Evolutionary conservation across 2,797 vertebrate genomes (phyloP).

Genomic region (Harpagifer antarcticus): DNA sequence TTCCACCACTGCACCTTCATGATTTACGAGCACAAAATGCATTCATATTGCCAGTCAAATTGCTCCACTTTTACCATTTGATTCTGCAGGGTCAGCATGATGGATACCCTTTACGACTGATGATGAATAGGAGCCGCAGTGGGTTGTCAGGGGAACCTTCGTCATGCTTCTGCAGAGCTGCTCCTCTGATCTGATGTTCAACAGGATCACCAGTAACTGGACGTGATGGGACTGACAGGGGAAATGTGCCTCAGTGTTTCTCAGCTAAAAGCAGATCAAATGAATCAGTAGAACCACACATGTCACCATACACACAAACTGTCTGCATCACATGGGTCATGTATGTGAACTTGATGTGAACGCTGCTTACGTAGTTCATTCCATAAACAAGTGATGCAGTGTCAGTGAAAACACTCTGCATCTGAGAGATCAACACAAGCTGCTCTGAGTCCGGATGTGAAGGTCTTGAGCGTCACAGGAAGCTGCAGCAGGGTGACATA

Average conservation of each 20-base stretch:
- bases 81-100: constrained; percentile 12
- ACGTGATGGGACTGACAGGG: not conserved
- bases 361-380: constrained; percentile 34
- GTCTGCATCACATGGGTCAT: not conserved
- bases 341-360: not conserved
- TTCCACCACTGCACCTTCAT: not conserved
- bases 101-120: not conserved
- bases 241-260: not conserved
- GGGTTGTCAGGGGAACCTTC: not conserved
- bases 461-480: constrained; percentile 70
- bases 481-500: constrained; percentile 42
- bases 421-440: constrained; percentile 15
- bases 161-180: not conserved
- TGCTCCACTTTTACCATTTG: not conserved
- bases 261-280: not conserved
- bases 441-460: constrained; percentile 43
- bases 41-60: not conserved
- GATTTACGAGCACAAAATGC: not conserved
- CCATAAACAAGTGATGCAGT: constrained; percentile 41
- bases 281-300: not conserved
- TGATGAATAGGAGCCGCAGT: constrained; percentile 24
- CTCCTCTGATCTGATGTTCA: constrained; percentile 25
- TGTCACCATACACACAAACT: not conserved
- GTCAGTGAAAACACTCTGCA: constrained; percentile 15
- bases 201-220: not conserved